A percentile compares a stretch with the other conserved stretches of the same genome.
Conservation (phyloP, 2,888 invertebrate genomes). For the Sericinus montela region DNA sequence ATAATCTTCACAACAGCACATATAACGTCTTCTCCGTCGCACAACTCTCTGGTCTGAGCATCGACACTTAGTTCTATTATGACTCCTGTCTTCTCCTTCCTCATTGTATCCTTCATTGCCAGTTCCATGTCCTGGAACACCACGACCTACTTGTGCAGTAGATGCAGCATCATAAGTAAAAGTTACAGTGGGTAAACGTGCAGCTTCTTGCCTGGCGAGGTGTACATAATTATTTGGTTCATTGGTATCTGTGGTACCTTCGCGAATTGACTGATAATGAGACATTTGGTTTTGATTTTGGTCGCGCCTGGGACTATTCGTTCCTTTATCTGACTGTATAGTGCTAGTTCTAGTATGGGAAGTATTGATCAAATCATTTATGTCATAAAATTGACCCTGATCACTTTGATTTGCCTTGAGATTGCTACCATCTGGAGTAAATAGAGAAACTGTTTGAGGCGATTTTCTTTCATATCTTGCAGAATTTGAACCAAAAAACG, state of each 20-base stretch:
- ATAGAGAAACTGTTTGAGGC: conserved; percentile 1
- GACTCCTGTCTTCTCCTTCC: neutral
- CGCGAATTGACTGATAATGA: neutral
- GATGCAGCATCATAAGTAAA: neutral
- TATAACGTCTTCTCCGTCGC: conserved; percentile 3
- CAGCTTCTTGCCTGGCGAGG: neutral
- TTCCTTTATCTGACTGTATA: neutral
- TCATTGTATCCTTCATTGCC: neutral
- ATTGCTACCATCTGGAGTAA: neutral
- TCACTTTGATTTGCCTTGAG: neutral
- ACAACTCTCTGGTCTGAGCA: conserved; percentile 2
- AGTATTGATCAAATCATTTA: neutral
- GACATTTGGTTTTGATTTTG: neutral
- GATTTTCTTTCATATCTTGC: neutral
- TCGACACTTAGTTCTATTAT: conserved; percentile 7
- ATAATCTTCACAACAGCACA: conserved; percentile 13
- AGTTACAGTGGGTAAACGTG: neutral
- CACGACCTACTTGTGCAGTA: neutral
- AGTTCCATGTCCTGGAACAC: neutral
- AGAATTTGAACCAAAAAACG: neutral
- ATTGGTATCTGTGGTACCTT: neutral
- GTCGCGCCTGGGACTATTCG: neutral
- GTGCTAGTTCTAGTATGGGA: neutral
- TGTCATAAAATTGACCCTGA: neutral
- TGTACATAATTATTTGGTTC: neutral